Evolutionary conservation across 2,888 invertebrate genomes (phyloP).

Genomic region (Apomyelois bistriatella): DNA sequence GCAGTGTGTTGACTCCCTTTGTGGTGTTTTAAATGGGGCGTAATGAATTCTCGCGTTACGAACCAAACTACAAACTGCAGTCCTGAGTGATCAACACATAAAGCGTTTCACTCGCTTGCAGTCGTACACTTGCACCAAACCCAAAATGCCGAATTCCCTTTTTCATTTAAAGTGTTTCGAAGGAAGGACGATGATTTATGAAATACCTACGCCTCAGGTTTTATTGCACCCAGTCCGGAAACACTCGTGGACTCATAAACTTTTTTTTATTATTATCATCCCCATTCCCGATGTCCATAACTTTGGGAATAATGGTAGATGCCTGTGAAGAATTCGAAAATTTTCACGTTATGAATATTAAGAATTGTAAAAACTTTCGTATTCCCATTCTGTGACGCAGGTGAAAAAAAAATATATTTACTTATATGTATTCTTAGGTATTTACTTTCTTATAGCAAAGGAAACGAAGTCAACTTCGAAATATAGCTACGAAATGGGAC

Average conservation of each 20-base stretch:
- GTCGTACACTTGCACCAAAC: constrained; percentile 16
- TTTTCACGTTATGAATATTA: not conserved
- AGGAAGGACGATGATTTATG: constrained; percentile 68
- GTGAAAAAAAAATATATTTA: no score
- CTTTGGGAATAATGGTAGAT: constrained; percentile 1
- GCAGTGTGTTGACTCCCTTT: no score
- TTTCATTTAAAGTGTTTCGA: constrained; percentile 57
- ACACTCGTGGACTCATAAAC: constrained; percentile 46
- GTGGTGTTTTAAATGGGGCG: no score
- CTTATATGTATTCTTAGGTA: no score
- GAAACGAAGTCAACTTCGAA: no score
- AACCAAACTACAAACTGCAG: no score
- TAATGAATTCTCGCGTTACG: no score
- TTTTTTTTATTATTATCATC: constrained; percentile 55
- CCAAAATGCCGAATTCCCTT: constrained; percentile 53
- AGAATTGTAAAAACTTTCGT: no score
- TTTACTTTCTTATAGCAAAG: no score
- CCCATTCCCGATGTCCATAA: constrained; percentile 21
- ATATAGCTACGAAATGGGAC: no score
- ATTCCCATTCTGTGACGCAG: no score
- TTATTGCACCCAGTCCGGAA: constrained; percentile 58
- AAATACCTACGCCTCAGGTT: constrained; percentile 61
- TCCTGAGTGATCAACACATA: no score
- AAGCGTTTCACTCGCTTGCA: not conserved
- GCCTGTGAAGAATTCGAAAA: not conserved